A percentile compares a stretch with the other conserved stretches of the same genome.
Conservation (phyloP, 2,797 vertebrate species). For the Chrysocyon brachyurus region DNA sequence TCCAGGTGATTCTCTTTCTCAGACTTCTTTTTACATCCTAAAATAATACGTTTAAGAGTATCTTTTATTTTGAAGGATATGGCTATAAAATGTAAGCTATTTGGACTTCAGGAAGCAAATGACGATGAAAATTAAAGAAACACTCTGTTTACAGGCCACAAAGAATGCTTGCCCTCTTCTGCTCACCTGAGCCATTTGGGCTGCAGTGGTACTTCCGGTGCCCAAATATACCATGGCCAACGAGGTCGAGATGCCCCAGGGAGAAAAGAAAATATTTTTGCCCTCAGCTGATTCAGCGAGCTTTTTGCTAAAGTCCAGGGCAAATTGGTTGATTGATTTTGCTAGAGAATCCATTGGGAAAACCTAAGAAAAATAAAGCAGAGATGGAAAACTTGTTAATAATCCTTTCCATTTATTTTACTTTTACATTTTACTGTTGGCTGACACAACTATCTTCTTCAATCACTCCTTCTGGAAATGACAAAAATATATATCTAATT, state of each 20-base stretch:
- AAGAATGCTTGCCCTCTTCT: background rate
- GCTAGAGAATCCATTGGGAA: conserved; percentile 84
- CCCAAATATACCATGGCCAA: conserved; percentile 87
- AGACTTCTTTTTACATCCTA: background rate
- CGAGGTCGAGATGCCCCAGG: conserved; percentile 84
- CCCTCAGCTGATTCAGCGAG: conserved; percentile 82
- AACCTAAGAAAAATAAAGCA: conserved; percentile 75
- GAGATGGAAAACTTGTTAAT: conserved; percentile 33
- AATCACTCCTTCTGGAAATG: background rate
- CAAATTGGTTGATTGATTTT: conserved; percentile 86
- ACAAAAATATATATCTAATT: background rate
- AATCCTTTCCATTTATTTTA: background rate
- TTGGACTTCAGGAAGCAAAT: background rate
- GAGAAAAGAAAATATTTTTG: conserved; percentile 88
- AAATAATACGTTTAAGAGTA: background rate
- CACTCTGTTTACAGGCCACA: background rate
- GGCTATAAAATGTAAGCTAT: background rate
- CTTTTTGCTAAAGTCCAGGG: conserved; percentile 87
- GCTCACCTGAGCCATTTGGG: conserved; percentile 86
- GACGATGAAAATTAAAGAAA: background rate
- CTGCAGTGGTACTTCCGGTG: conserved; percentile 81
- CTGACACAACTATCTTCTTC: background rate
- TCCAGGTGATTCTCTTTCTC: background rate
- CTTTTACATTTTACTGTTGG: background rate
- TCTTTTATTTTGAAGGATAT: background rate